Conservation (phyloP, 2,888 invertebrate genomes). For the Sphaerophoria taeniata region DNA sequence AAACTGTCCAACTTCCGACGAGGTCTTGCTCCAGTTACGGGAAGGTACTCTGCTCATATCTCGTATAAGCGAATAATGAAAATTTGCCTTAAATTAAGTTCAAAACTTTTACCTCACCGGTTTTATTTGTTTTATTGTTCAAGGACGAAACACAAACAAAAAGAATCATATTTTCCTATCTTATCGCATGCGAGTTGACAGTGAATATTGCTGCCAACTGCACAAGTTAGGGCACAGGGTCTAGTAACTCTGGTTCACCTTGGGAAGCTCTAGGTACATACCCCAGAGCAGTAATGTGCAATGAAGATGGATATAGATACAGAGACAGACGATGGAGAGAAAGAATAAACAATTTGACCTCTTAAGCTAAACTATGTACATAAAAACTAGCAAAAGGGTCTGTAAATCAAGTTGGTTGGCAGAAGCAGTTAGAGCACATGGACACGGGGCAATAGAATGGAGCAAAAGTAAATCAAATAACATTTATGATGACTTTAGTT, state of each 20-base stretch:
- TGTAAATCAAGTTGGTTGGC: slow-evolving; percentile 25
- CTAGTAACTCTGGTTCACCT: slow-evolving; percentile 15
- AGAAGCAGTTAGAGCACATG: background rate
- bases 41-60: background rate
- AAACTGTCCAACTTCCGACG: slow-evolving; percentile 38
- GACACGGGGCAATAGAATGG: background rate
- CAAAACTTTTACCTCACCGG: slow-evolving; percentile 34
- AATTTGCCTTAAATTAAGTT: slow-evolving; percentile 35
- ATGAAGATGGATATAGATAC: background rate
- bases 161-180: slow-evolving; percentile 7
- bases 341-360: slow-evolving; percentile 21
- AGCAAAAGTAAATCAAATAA: slow-evolving; percentile 28
- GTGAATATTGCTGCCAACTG: slow-evolving; percentile 30
- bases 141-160: slow-evolving; percentile 25
- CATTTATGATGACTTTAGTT: slow-evolving; percentile 9
- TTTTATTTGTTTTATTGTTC: slow-evolving; percentile 25
- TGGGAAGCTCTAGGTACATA: slow-evolving; percentile 4
- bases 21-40: slow-evolving; percentile 5
- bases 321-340: too few species aligned
- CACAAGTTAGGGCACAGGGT: slow-evolving; percentile 16
- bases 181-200: slow-evolving; percentile 44
- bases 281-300: background rate
- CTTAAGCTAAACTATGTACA: slow-evolving; percentile 38
- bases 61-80: background rate
- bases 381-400: slow-evolving; percentile 13